These are phyloP conservation scores for Alsophila aescularia DNA, from an alignment of 2,888 invertebrate species.

Conservation along the genomic window DNA sequence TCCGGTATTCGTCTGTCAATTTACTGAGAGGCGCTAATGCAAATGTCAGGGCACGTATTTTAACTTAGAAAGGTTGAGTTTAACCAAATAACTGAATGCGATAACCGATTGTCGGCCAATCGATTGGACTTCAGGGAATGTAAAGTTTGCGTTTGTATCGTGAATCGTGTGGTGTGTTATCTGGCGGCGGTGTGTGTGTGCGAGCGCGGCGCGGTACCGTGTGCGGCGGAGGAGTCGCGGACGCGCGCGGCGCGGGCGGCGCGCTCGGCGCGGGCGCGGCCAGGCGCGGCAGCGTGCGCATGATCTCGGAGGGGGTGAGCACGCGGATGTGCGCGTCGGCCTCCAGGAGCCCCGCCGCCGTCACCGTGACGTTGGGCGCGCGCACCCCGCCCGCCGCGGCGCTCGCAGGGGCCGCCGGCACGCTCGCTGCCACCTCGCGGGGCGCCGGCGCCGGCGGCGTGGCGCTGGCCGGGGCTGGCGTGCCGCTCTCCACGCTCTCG, in stretches of 20 bases:
- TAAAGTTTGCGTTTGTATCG: background rate
- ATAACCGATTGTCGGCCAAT: too few relatives aligned
- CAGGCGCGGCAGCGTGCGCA: conserved; percentile 95
- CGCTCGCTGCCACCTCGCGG: conserved; percentile 29
- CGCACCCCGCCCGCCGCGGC: conserved; percentile 69
- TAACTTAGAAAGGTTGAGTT: too few relatives aligned
- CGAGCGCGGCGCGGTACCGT: conserved; percentile 41
- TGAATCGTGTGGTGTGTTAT: conserved; percentile 5
- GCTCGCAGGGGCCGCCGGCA: conserved; percentile 29
- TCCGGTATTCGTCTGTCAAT: too few relatives aligned
- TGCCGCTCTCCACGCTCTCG: conserved; percentile 42
- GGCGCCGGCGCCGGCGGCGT: conserved; percentile 42
- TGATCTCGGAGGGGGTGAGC: conserved; percentile 95
- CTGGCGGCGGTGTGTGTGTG: conserved; percentile 32
- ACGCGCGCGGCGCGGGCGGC: conserved; percentile 34
- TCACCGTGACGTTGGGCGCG: conserved; percentile 88
- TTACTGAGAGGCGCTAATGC: too few relatives aligned
- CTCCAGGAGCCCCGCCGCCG: conserved; percentile 85
- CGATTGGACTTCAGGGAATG: background rate
- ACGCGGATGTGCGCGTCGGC: conserved; percentile 94
- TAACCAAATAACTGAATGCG: too few relatives aligned
- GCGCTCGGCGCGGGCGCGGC: conserved; percentile 82
- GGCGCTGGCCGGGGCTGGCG: conserved; percentile 31
- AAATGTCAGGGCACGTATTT: too few relatives aligned
- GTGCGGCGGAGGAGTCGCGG: conserved; percentile 41